These are phyloP conservation scores for Maniola hyperantus DNA, from an alignment of 2,888 invertebrate genomes.

Conservation along the genomic window DNA sequence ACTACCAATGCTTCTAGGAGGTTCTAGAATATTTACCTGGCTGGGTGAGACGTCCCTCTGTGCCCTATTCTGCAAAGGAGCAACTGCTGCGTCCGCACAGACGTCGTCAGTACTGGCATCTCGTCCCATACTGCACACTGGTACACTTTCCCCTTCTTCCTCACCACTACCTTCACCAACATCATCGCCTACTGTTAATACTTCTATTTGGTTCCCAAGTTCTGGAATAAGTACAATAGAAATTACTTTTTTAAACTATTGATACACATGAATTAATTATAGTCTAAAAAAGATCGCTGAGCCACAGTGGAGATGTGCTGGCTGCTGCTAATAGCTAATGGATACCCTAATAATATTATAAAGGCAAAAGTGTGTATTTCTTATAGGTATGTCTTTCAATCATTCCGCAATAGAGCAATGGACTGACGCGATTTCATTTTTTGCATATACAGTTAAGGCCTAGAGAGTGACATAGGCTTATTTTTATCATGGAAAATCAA, in stretches of 20 bases:
- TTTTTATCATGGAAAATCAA: too few relatives aligned
- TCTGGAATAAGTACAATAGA: slow-evolving; percentile 55
- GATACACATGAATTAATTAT: too few relatives aligned
- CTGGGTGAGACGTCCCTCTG: slow-evolving; percentile 61
- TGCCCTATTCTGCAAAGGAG: slow-evolving; percentile 59
- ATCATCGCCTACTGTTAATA: slow-evolving; percentile 69
- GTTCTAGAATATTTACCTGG: slow-evolving; percentile 51
- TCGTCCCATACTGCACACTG: slow-evolving; percentile 68
- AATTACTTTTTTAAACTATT: background rate
- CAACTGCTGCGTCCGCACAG: slow-evolving; percentile 75
- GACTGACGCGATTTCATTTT: too few relatives aligned
- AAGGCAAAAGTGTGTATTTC: too few relatives aligned
- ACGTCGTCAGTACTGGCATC: slow-evolving; percentile 76
- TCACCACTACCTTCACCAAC: slow-evolving; percentile 65
- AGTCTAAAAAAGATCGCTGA: background rate
- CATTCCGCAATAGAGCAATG: too few relatives aligned
- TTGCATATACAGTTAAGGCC: too few relatives aligned
- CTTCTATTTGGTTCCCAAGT: slow-evolving; percentile 78
- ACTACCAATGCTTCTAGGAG: slow-evolving; percentile 40
- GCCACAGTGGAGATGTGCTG: too few relatives aligned
- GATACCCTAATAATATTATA: too few relatives aligned
- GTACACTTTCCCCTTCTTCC: slow-evolving; percentile 72
- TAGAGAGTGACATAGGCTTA: too few relatives aligned
- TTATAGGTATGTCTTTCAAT: too few relatives aligned
- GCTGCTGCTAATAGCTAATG: too few relatives aligned